phyloP scores from a whole-genome alignment of 2,797 vertebrate genomes.

The Periophthalmus magnuspinnatus region DNA sequence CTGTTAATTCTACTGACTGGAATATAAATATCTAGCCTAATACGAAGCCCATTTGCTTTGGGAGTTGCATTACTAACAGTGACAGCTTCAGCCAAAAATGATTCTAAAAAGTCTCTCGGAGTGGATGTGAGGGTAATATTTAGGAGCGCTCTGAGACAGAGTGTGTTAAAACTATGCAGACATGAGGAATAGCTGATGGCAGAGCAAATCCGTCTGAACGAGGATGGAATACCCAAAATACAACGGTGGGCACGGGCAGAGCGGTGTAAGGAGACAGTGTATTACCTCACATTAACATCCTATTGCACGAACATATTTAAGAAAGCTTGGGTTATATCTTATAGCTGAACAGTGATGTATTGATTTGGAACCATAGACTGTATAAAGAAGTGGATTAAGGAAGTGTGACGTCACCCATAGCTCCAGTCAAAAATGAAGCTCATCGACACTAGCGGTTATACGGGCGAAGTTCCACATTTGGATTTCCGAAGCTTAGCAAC shows the following conservation, averaged over 20 bases:
- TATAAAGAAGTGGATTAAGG: too few species aligned
- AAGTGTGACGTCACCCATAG: too few species aligned
- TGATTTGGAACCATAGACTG: too few species aligned
- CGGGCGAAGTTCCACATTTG: too few species aligned
- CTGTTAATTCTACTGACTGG: slow-evolving; percentile 8
- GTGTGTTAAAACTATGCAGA: slow-evolving; percentile 8
- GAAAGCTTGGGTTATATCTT: too few species aligned
- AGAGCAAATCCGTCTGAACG: slow-evolving; percentile 39
- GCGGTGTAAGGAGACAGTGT: neutral
- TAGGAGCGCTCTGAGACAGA: neutral
- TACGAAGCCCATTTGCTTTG: slow-evolving; percentile 8
- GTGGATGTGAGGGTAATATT: slow-evolving; percentile 10
- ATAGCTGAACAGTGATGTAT: too few species aligned
- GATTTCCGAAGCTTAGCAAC: too few species aligned
- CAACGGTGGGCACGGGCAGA: slow-evolving; percentile 8
- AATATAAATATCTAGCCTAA: slow-evolving; percentile 11
- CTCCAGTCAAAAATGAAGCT: too few species aligned
- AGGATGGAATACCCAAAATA: slow-evolving; percentile 2
- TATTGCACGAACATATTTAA: neutral
- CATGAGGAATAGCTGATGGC: slow-evolving; percentile 35
- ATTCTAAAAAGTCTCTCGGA: neutral
- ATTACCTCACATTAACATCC: neutral
- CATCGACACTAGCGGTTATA: too few species aligned
- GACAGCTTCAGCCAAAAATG: slow-evolving; percentile 9
- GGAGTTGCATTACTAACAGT: slow-evolving; percentile 10